Evolutionary conservation across 2,888 invertebrate genomes (phyloP).

Genomic region (Ditula angustiorana): DNA sequence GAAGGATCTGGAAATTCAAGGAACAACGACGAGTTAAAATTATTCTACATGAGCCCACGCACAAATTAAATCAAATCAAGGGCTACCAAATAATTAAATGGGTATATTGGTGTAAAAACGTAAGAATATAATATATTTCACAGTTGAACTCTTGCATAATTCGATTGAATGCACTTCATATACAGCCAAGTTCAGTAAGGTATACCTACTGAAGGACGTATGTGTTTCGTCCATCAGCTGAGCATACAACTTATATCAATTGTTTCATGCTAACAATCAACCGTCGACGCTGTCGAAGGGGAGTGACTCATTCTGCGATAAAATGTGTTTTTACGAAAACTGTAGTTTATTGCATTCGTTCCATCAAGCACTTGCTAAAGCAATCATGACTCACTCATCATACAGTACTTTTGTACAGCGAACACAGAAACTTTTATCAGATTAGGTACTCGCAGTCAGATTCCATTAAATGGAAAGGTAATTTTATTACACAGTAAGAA

Average conservation of each 20-base stretch:
- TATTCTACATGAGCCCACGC: too few relatives aligned
- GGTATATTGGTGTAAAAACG: too few relatives aligned
- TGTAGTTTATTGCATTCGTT: slow-evolving; percentile 30
- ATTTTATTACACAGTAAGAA: neutral
- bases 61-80: too few relatives aligned
- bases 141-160: too few relatives aligned
- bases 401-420: neutral
- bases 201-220: neutral
- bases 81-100: too few relatives aligned
- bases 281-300: slow-evolving; percentile 19
- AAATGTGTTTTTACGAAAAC: slow-evolving; percentile 26
- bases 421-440: slow-evolving; percentile 1
- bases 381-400: slow-evolving; percentile 24
- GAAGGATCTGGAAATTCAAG: too few relatives aligned
- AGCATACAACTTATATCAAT: slow-evolving; percentile 27
- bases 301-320: slow-evolving; percentile 36
- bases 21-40: too few relatives aligned
- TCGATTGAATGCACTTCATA: too few relatives aligned
- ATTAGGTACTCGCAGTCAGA: neutral
- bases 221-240: slow-evolving; percentile 23
- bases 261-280: slow-evolving; percentile 32
- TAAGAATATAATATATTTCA: too few relatives aligned
- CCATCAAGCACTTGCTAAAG: slow-evolving; percentile 33
- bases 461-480: neutral
- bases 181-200: slow-evolving; percentile 4